Percentiles rank a stretch among this genome's conserved stretches.
Conservation (phyloP, 2,797 vertebrate genomes). For the Coranthus polyacanthus region DNA sequence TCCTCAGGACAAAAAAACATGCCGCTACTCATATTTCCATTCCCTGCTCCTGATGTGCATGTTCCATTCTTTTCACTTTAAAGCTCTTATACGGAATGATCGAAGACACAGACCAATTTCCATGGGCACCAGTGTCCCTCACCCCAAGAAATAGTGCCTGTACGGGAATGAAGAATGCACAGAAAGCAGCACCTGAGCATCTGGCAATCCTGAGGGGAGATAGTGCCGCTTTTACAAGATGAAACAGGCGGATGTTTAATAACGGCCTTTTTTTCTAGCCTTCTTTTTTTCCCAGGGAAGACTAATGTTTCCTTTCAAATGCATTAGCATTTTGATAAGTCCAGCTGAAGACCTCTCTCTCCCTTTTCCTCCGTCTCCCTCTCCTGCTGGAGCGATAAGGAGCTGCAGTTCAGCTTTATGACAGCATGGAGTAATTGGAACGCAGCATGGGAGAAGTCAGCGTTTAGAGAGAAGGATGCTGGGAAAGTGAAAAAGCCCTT, state of each 20-base stretch:
- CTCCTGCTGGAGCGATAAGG: constrained; percentile 66
- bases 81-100: constrained; percentile 64
- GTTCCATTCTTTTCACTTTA: constrained; percentile 52
- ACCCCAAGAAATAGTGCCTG: not conserved
- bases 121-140: constrained; percentile 26
- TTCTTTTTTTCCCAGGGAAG: constrained; percentile 57
- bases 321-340: constrained; percentile 79
- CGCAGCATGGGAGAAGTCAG: constrained; percentile 69
- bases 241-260: constrained; percentile 80
- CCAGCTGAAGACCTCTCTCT: constrained; percentile 68
- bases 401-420: constrained; percentile 49
- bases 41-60: not conserved
- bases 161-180: constrained; percentile 18
- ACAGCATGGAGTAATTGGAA: constrained; percentile 71
- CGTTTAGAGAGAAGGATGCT: constrained; percentile 42
- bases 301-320: constrained; percentile 77
- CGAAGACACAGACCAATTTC: constrained; percentile 62
- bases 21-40: not conserved
- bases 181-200: constrained; percentile 49
- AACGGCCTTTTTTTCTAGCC: constrained; percentile 53
- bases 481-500: constrained; percentile 2
- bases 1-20: not conserved
- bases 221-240: constrained; percentile 75
- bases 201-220: constrained; percentile 74
- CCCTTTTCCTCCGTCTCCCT: constrained; percentile 16